These are phyloP conservation scores for Saccostrea echinata DNA, from an alignment of 1,140 invertebrate genomes.

Conservation along the genomic window DNA sequence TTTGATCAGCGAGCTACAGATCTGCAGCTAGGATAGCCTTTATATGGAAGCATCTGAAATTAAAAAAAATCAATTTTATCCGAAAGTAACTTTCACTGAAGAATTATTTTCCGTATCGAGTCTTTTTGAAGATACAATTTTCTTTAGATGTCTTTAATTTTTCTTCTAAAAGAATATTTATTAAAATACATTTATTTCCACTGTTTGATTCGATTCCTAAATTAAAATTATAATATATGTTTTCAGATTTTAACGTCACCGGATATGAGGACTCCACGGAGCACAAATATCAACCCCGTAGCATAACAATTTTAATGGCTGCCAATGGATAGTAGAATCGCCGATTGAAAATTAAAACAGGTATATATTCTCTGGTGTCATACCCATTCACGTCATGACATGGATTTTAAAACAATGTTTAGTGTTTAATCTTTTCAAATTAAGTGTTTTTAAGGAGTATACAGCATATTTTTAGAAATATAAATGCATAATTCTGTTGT, in stretches of 20 bases:
- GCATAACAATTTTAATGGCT: conserved; percentile 58
- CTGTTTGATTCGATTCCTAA: too few species aligned
- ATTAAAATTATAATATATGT: neutral
- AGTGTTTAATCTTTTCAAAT: neutral
- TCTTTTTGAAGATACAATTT: neutral
- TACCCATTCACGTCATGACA: conserved; percentile 19
- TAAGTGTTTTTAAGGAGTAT: conserved; percentile 35
- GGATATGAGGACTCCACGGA: conserved; percentile 38
- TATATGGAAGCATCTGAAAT: too few species aligned
- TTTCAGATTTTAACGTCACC: conserved; percentile 42
- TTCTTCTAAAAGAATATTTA: too few species aligned
- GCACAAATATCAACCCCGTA: conserved; percentile 40
- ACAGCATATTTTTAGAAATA: conserved; percentile 54
- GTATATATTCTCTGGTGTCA: conserved; percentile 30
- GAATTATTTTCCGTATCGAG: neutral
- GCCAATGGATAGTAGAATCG: conserved; percentile 36
- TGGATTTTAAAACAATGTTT: conserved; percentile 17
- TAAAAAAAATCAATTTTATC: neutral
- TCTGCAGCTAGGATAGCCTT: too few species aligned
- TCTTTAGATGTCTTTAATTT: neutral
- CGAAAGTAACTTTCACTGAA: neutral
- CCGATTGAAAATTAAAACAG: conserved; percentile 23
- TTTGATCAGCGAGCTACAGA: too few species aligned
- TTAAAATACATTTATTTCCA: too few species aligned
- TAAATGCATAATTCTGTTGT: neutral